Evolutionary conservation across 1,140 invertebrate species (phyloP), one percentile per base, ranked within the genome.

Genomic region (Aphelinus certus): DNA sequence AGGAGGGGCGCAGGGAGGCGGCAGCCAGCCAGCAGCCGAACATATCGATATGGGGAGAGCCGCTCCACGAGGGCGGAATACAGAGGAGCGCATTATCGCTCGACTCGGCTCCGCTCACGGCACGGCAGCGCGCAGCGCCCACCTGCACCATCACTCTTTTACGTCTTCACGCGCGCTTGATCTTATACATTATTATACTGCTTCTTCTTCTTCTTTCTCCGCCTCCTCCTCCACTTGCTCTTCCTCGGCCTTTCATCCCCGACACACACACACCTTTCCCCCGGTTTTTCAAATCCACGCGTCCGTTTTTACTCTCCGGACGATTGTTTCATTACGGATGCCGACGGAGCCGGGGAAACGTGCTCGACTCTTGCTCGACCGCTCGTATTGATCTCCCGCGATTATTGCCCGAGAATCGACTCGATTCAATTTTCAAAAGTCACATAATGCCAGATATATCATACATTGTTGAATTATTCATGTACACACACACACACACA

Each of bases 31-130:
- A 26, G 26, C 26, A 26, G 26, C 26, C 26, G 83, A 87, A 86
- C 85, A 87, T 86, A 86, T 88, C 86, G 86, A 87, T 88, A 88
- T 87, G 86, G 86, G 84, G 83, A 83, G 82, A 78, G 78, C 64
- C 78, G 69, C 26, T 71, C 68, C 81, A 87, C 84, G 85, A 83
- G 83, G 79, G 77, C 82, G 79, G 85, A 86, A 85, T 86, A 85
- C 84, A 86, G 83, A 86, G 81, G 81, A 82, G 81, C 81, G 80
- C 82, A 86, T 86, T 86, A 86, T 85, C 84, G 81, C 79, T 65
- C 51, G 2, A 45, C 55, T 46, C 63, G 56, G 71, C 53, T 9
- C 43, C 26, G 48, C 48, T 48, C 43, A 55, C n/a, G 3, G 58
- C 49, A n/a, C 51, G 45, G 3, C 69, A n/a, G n/a, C 2, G 45